These are phyloP conservation scores for Metopia argyrocephala DNA, from an alignment of 2,888 invertebrate species.

Conservation along the genomic window DNA sequence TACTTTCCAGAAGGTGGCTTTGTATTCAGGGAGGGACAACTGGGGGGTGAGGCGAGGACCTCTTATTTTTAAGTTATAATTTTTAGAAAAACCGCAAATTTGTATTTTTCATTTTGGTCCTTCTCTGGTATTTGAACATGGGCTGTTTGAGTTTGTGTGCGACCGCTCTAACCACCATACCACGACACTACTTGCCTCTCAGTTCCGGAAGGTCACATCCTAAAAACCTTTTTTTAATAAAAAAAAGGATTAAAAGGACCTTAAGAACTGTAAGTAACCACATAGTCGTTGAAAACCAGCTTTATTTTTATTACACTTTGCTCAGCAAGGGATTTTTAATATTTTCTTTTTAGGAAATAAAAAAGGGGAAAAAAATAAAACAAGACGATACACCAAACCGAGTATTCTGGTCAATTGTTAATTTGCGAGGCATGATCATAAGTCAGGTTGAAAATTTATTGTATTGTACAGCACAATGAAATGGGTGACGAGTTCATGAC, in stretches of 20 bases:
- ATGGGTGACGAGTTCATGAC: slow-evolving; percentile 50
- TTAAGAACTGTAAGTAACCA: background rate
- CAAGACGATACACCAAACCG: background rate
- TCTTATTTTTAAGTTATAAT: too few relatives aligned
- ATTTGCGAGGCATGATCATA: slow-evolving; percentile 42
- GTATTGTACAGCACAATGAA: background rate
- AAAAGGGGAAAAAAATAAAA: background rate
- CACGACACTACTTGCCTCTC: slow-evolving; percentile 15
- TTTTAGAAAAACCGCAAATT: too few relatives aligned
- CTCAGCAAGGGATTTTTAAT: slow-evolving; percentile 50
- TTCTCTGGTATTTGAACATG: too few relatives aligned
- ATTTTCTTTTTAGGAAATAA: background rate
- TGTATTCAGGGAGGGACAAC: too few relatives aligned
- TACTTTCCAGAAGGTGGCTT: too few relatives aligned
- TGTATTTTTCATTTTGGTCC: too few relatives aligned
- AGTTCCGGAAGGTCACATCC: too few relatives aligned
- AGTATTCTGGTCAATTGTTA: slow-evolving; percentile 44
- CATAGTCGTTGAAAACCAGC: background rate
- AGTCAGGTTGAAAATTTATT: slow-evolving; percentile 35
- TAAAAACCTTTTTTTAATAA: too few relatives aligned
- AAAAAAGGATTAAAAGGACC: too few relatives aligned
- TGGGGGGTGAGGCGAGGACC: too few relatives aligned
- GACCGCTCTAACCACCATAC: too few relatives aligned
- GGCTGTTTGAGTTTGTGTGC: too few relatives aligned
- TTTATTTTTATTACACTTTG: slow-evolving; percentile 30